A percentile compares a stretch with the other conserved stretches of the same genome.
phyloP scores from a whole-genome alignment of 2,113 vertebrate genomes.

The Colinus virginianus region DNA sequence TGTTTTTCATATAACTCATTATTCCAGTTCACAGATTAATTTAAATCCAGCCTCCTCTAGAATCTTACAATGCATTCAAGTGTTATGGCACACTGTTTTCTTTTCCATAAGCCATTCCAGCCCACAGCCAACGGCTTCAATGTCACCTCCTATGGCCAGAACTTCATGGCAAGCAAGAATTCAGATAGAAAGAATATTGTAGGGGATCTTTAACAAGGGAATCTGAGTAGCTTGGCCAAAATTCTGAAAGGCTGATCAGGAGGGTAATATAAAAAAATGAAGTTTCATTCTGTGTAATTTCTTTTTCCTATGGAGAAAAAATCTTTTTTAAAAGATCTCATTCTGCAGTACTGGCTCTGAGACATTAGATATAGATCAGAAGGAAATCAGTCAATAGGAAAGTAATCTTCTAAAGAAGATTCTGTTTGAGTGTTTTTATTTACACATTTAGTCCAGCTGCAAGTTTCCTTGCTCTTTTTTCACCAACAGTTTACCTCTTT shows the following conservation, averaged over 20 bases:
- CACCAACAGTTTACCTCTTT: neutral
- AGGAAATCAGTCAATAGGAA: neutral
- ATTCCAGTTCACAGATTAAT: neutral
- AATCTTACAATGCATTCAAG: neutral
- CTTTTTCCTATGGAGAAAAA: neutral
- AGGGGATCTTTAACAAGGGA: neutral
- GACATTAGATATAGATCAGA: neutral
- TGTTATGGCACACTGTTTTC: neutral
- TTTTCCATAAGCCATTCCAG: neutral
- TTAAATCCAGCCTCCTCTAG: neutral
- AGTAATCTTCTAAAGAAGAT: neutral
- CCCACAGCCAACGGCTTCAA: neutral
- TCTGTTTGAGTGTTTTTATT: neutral
- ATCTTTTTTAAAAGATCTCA: neutral
- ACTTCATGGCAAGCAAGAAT: neutral
- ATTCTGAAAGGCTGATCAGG: neutral
- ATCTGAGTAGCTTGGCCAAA: neutral
- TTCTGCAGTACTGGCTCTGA: neutral
- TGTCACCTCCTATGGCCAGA: neutral
- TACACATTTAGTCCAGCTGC: neutral
- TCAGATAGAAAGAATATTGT: neutral
- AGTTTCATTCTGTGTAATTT: neutral
- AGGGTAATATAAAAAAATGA: neutral
- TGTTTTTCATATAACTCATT: neutral
- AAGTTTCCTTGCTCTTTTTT: neutral